These are phyloP conservation scores for Camponotus pennsylvanicus DNA, from an alignment of 1,140 invertebrate genomes.

Conservation along the genomic window DNA sequence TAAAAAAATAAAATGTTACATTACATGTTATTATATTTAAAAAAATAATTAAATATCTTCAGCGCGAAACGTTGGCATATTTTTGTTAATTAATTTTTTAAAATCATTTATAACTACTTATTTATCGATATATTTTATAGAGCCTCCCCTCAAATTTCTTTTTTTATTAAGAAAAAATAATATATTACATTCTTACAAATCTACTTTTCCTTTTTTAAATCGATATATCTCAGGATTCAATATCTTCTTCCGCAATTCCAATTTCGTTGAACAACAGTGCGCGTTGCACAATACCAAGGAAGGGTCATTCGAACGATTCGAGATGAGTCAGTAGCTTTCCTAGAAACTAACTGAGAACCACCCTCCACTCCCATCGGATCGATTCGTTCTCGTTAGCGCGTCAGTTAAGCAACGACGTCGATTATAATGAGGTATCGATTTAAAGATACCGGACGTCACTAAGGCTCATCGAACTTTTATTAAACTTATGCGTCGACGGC, in stretches of 20 bases:
- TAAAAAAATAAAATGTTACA: too few species aligned
- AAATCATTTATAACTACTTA: too few species aligned
- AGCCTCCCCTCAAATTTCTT: too few species aligned
- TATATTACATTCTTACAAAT: too few species aligned
- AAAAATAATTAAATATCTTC: too few species aligned
- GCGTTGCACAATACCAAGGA: background rate
- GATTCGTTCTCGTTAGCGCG: slow-evolving; percentile 70
- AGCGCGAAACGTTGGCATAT: too few species aligned
- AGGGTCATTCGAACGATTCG: background rate
- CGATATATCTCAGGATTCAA: too few species aligned
- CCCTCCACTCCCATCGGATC: slow-evolving; percentile 16
- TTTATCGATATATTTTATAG: too few species aligned
- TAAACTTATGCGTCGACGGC: slow-evolving; percentile 62
- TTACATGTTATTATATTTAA: too few species aligned
- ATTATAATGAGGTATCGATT: slow-evolving; percentile 68
- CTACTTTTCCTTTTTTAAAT: too few species aligned
- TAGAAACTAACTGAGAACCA: slow-evolving; percentile 31
- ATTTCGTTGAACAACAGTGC: background rate
- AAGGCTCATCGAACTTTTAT: slow-evolving; percentile 68
- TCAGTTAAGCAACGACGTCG: slow-evolving; percentile 59
- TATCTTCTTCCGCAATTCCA: background rate
- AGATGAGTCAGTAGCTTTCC: slow-evolving; percentile 18
- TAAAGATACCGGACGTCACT: slow-evolving; percentile 51
- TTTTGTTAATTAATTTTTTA: too few species aligned
- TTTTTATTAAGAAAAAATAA: too few species aligned